Percentiles rank a stretch among this genome's conserved stretches.
phyloP scores from a whole-genome alignment of 2,113 vertebrate species.

The Suncus etruscus region DNA sequence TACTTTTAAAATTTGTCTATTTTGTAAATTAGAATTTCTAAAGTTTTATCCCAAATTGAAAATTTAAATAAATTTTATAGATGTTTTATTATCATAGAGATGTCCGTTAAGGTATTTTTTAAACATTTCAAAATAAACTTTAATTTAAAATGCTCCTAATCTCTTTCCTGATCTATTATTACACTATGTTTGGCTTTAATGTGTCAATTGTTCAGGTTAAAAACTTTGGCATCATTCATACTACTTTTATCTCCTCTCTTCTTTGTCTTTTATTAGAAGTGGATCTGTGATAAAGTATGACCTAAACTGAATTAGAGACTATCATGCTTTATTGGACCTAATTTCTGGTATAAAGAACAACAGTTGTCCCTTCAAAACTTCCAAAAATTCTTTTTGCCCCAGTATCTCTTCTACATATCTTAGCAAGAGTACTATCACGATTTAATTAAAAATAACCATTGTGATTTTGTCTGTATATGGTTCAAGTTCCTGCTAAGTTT shows the following conservation, averaged over 20 bases:
- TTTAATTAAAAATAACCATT: not conserved
- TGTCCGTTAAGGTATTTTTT: not conserved
- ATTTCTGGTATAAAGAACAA: not conserved
- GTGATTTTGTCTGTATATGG: not conserved
- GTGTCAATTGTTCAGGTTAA: not conserved
- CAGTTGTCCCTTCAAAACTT: not conserved
- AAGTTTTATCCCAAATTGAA: not conserved
- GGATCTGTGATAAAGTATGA: not conserved
- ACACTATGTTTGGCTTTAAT: not conserved
- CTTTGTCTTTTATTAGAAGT: not conserved
- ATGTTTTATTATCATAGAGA: too few species aligned
- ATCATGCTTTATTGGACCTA: not conserved
- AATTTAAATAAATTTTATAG: too few species aligned
- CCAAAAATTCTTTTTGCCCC: not conserved
- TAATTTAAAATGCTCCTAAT: conserved; percentile 9
- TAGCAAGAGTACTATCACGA: not conserved
- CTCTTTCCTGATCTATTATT: not conserved
- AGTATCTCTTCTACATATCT: not conserved
- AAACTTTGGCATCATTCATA: not conserved
- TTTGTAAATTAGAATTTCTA: not conserved
- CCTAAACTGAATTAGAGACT: not conserved
- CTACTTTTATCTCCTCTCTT: not conserved
- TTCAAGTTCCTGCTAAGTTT: not conserved
- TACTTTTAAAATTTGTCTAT: too few species aligned
- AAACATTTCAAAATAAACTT: not conserved